Evolutionary conservation across 1,140 invertebrate species (phyloP), one percentile per base, ranked within the genome.

Genomic region (Holcopasites calliopsidis): DNA sequence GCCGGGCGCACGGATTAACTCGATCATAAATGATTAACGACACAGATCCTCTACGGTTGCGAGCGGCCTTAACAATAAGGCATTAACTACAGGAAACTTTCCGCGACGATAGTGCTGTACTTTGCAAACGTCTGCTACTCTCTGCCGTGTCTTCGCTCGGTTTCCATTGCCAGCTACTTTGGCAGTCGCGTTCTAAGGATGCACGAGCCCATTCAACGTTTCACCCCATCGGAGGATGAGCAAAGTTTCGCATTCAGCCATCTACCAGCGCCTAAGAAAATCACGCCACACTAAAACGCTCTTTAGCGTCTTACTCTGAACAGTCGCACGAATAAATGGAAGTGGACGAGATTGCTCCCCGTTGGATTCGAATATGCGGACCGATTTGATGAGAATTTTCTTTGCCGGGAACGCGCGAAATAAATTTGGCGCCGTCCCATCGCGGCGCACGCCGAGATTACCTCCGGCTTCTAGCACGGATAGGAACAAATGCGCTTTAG

Each of bases 11-110:
- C 28, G 77, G 60, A 80, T 76, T 58, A 80, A 71, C 50, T 71
- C 42, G 78, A 74, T 81, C 78, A 54, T 66, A 80, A 79, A 81
- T 81, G 78, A 81, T 81, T 80, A 76, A 81, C 58, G 78, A 71
- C 65, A 35, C n/a, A 47, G 58, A 50, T 40, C 21, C 8, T 44
- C 21, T 23, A 18, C 52, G 65, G 61, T 28, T 79, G 66, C 74
- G 47, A 31, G 68, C 33, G 28, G 68, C 55, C 78, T 76, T 76
- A 62, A 76, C 78, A 80, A 70, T 49, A 69, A 71, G 38, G 42
- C 52, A 76, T 70, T 77, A 57, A 70, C 64, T 65, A 40, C 44
- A 49, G n/a, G 57, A 75, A 79, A 80, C 57, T 81, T 80, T 82
- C 31, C 7, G 55, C 33, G 21, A n/a, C 38, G 70, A 80, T 47